Evolutionary conservation across 2,797 vertebrate genomes (phyloP), one percentile per base, ranked within the genome.

Genomic region (Sus cebifrons): DNA sequence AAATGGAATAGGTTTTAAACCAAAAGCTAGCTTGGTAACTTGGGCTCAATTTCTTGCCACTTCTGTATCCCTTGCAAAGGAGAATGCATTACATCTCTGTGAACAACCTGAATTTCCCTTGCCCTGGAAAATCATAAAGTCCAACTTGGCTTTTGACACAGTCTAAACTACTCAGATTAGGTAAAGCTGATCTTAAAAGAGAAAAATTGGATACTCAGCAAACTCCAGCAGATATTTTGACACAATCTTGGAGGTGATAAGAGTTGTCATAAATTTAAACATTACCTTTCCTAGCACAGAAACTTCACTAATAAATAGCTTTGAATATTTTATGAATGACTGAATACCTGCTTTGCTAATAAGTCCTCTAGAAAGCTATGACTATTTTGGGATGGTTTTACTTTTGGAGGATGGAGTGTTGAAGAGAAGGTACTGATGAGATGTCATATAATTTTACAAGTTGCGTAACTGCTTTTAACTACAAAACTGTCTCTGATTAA

Each of bases 391-490:
- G 52, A 90, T 96, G 82, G 54, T 91, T 97, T 97, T 97, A 86
- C 83, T 97, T 98, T 94, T 96, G 95, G 94, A 95, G 97, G 97
- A 97, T 97, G 91, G 94, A 97, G n/a, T 98, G 79, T 86, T 97
- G 29, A 98, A 97, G 96, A 97, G 92, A 98, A 98, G 96, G 96
- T 98, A 98, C 98, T 98, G 98, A 98, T 98, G 97, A 98, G 97
- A 96, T 97, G 96, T 98, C 97, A 3, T 98, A 98, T 98, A 98
- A 98, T 98, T 98, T 99, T 98, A 98, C 96, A 98, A 98, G 98
- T 99, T 99, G 97, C 97, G 94, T 98, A 99, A 99, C 98, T 98
- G 98, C 97, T 98, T 98, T 98, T 98, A 99, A 98, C 98, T 98
- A 98, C 97, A 97, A 98, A 99, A 98, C 97, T 98, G 98, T 98